phyloP scores from a whole-genome alignment of 1,140 invertebrate species.

The Diachasma alloeum region DNA sequence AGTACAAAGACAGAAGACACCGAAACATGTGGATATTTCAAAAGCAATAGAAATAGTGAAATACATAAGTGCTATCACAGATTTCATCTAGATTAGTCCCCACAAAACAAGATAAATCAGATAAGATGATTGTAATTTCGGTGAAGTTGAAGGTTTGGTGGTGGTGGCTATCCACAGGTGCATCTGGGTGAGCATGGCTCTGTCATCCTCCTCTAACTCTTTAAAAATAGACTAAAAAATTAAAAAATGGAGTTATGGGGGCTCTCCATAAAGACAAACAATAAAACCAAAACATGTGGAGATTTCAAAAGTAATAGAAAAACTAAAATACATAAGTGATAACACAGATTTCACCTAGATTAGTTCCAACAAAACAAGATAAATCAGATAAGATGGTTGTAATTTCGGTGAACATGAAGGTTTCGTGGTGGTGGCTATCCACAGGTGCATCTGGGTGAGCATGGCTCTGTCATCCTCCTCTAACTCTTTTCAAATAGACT shows the following conservation, averaged over 20 bases:
- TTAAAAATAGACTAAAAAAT: background rate
- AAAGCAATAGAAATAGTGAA: constrained; percentile 3
- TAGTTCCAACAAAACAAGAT: background rate
- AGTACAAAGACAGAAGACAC: constrained; percentile 18
- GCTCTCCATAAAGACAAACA: constrained; percentile 12
- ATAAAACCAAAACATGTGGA: constrained; percentile 5
- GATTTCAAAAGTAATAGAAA: background rate
- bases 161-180: background rate
- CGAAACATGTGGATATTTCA: background rate
- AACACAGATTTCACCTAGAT: constrained; percentile 4
- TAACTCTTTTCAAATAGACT: background rate
- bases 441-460: constrained; percentile 19
- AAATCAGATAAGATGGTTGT: background rate
- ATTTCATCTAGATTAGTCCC: constrained; percentile 6
- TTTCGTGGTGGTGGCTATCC: constrained; percentile 14
- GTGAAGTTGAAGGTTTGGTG: constrained; percentile 19
- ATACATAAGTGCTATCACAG: constrained; percentile 13
- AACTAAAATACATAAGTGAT: constrained; percentile 17
- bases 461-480: constrained; percentile 21
- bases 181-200: constrained; percentile 26
- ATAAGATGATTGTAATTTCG: background rate
- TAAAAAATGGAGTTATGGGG: no score
- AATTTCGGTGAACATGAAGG: constrained; percentile 2
- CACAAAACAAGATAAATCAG: constrained; percentile 1
- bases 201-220: constrained; percentile 13